A percentile compares a stretch with the other conserved stretches of the same genome.
phyloP scores from a whole-genome alignment of 1,140 invertebrate genomes.

The Frieseomelitta varia region DNA sequence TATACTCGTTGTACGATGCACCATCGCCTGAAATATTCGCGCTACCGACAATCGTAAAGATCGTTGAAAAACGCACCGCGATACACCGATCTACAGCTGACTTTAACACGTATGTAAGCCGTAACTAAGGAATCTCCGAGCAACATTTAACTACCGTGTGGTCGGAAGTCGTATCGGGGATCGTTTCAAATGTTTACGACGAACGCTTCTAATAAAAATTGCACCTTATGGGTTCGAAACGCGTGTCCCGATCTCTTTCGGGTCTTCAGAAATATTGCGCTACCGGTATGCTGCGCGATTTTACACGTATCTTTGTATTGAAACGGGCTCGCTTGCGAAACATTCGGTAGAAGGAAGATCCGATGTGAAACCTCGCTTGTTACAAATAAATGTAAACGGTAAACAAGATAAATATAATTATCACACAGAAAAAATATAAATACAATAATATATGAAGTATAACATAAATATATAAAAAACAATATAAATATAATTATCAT shows the following conservation, averaged over 20 bases:
- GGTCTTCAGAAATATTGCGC: no score
- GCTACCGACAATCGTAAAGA: slow-evolving; percentile 6
- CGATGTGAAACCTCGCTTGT: no score
- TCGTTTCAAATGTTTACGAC: slow-evolving; percentile 2
- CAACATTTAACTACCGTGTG: slow-evolving; percentile 16
- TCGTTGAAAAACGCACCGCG: slow-evolving; percentile 11
- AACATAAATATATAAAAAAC: no score
- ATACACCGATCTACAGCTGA: slow-evolving; percentile 14
- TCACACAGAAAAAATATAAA: no score
- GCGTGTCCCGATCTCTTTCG: neutral
- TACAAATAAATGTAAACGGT: no score
- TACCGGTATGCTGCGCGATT: no score
- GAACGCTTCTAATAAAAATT: neutral
- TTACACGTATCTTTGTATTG: no score
- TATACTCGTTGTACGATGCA: slow-evolving; percentile 30
- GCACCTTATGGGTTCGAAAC: neutral
- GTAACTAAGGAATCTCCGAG: neutral
- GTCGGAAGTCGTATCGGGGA: neutral
- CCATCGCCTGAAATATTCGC: slow-evolving; percentile 11
- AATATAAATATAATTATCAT: no score
- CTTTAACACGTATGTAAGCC: neutral
- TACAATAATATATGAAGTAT: no score
- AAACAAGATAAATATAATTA: no score
- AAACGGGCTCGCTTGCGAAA: no score
- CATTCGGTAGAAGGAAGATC: no score